Evolutionary conservation across 2,113 vertebrate genomes (phyloP).

Genomic region (Cebus imitator): DNA sequence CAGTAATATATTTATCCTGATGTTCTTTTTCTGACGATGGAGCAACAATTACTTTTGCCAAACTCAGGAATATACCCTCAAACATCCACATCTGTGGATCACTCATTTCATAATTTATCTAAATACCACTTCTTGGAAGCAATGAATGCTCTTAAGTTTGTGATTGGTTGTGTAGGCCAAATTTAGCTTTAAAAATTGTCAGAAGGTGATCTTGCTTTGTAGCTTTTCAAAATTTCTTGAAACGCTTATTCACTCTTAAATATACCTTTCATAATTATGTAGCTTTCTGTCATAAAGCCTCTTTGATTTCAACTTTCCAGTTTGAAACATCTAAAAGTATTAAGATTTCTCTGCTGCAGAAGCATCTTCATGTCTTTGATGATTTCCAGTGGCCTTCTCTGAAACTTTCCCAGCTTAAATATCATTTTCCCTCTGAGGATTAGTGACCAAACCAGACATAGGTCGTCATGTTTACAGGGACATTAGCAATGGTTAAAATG

Average conservation of each 20-base stretch:
- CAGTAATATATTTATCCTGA: not conserved
- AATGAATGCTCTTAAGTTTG: not conserved
- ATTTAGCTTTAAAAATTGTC: conserved; percentile 23
- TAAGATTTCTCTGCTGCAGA: not conserved
- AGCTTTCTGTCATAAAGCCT: not conserved
- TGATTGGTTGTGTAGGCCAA: not conserved
- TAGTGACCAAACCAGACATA: not conserved
- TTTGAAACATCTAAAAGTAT: not conserved
- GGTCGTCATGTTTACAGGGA: not conserved
- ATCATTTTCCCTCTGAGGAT: not conserved
- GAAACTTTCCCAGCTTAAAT: not conserved
- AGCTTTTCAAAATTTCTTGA: not conserved
- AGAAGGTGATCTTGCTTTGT: not conserved
- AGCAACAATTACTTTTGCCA: not conserved
- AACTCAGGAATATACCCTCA: not conserved
- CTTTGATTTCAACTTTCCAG: not conserved
- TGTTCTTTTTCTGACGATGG: not conserved
- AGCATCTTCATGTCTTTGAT: not conserved
- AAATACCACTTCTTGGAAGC: not conserved
- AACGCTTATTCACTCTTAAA: not conserved
- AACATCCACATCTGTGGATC: not conserved
- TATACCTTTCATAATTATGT: not conserved
- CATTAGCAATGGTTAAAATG: not conserved
- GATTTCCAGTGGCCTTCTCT: not conserved
- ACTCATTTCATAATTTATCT: not conserved